Evolutionary conservation across 1,140 invertebrate species (phyloP).

Genomic region (Watersipora subatra): DNA sequence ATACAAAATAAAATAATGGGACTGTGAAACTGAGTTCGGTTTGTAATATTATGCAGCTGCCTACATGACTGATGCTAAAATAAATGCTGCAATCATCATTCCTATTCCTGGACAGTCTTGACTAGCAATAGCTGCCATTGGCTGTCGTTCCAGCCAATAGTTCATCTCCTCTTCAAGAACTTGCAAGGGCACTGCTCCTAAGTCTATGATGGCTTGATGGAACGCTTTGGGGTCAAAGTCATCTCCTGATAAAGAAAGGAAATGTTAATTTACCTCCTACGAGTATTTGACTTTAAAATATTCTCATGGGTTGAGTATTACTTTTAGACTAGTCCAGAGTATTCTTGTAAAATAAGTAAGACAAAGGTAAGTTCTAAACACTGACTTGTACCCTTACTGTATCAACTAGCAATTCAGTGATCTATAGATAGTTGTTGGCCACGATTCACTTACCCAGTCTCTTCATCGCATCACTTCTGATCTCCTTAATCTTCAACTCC

Average conservation of each 20-base stretch:
- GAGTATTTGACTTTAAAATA: no score
- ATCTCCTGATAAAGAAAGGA: not conserved
- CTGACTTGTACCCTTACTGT: no score
- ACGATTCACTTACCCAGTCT: conserved; percentile 25
- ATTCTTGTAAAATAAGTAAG: no score
- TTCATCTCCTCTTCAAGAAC: not conserved
- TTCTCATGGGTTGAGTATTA: no score
- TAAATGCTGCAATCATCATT: not conserved
- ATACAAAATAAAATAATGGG: not conserved
- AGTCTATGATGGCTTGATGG: not conserved
- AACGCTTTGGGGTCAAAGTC: not conserved
- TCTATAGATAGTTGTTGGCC: not conserved
- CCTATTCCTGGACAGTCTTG: not conserved
- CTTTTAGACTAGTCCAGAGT: no score
- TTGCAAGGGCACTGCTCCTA: not conserved
- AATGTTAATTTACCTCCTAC: not conserved
- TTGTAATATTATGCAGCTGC: not conserved
- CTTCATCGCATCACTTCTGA: conserved; percentile 32
- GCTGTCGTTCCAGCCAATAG: not conserved
- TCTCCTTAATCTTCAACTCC: conserved; percentile 39
- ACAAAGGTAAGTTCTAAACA: no score
- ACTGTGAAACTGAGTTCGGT: not conserved
- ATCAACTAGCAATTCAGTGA: not conserved
- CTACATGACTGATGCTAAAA: not conserved
- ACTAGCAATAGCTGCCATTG: not conserved